phyloP scores from a whole-genome alignment of 2,113 vertebrate species.

The Fukomys damarensis region DNA sequence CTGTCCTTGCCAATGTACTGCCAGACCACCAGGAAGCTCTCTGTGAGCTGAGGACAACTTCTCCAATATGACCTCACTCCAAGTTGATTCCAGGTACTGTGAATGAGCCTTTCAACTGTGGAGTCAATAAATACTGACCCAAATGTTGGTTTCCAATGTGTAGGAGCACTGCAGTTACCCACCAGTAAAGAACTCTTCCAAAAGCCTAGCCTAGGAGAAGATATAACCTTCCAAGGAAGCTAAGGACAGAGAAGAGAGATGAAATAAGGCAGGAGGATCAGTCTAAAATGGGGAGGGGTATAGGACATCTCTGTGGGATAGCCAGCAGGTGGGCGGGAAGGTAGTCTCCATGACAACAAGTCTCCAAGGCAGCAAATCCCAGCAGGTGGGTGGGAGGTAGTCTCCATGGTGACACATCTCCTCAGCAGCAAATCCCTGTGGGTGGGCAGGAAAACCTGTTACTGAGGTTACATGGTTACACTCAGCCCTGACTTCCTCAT shows the following conservation, averaged over 20 bases:
- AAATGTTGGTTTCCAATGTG: slow-evolving; percentile 32
- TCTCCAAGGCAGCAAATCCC: slow-evolving; percentile 81
- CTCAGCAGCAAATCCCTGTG: slow-evolving; percentile 80
- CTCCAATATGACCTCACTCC: slow-evolving; percentile 8
- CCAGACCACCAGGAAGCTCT: not conserved
- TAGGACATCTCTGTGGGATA: slow-evolving; percentile 78
- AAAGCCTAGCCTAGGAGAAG: slow-evolving; percentile 41
- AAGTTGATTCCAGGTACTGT: slow-evolving; percentile 59
- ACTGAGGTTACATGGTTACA: slow-evolving; percentile 69
- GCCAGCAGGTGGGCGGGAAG: slow-evolving; percentile 81
- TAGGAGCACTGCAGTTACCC: not conserved
- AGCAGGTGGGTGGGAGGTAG: slow-evolving; percentile 83
- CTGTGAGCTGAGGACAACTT: not conserved
- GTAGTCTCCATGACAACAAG: slow-evolving; percentile 79
- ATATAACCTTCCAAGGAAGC: slow-evolving; percentile 25
- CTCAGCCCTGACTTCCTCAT: slow-evolving; percentile 60
- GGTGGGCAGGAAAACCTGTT: slow-evolving; percentile 78
- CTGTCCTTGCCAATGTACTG: not conserved
- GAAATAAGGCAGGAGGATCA: slow-evolving; percentile 54
- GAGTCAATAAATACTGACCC: slow-evolving; percentile 36
- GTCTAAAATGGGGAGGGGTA: slow-evolving; percentile 70
- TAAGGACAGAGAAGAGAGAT: slow-evolving; percentile 55
- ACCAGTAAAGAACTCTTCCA: slow-evolving; percentile 48
- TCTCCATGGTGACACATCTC: slow-evolving; percentile 82
- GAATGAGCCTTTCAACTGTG: slow-evolving; percentile 39